Evolutionary conservation across 2,797 vertebrate genomes (phyloP).

Genomic region (Echeneis naucrates): DNA sequence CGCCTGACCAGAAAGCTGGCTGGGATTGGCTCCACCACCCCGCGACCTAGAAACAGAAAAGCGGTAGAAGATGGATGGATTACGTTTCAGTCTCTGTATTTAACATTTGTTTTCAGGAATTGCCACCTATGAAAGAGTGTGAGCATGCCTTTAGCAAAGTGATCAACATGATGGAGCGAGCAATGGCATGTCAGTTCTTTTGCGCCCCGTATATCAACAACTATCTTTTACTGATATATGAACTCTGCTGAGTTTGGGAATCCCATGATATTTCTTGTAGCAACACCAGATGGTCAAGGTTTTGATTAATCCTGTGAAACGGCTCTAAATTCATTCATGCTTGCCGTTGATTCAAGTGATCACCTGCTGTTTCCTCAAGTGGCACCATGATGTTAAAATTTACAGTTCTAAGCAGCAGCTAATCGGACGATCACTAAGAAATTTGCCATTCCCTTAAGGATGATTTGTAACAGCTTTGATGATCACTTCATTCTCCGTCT

Average conservation of each 20-base stretch:
- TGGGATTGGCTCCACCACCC: too few relatives aligned
- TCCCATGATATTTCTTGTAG: not conserved
- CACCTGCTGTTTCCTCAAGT: not conserved
- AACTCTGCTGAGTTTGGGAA: not conserved
- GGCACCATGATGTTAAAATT: not conserved
- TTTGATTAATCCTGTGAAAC: not conserved
- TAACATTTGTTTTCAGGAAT: not conserved
- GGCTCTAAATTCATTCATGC: not conserved
- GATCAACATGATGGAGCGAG: too few relatives aligned
- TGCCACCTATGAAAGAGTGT: too few relatives aligned
- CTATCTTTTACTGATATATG: not conserved
- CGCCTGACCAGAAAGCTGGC: too few relatives aligned
- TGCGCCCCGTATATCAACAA: not conserved
- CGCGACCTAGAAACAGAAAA: too few relatives aligned
- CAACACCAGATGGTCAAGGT: not conserved
- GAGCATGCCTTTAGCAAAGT: not conserved
- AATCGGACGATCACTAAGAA: too few relatives aligned
- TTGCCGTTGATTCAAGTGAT: not conserved
- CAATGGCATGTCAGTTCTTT: not conserved
- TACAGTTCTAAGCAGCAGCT: not conserved
- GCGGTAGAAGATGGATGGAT: too few relatives aligned
- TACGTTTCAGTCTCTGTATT: too few relatives aligned
- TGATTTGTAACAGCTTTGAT: too few relatives aligned
- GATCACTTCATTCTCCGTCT: too few relatives aligned
- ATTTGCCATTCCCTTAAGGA: too few relatives aligned